These are phyloP conservation scores for Girardinus metallicus DNA, from an alignment of 2,797 vertebrate genomes.

Conservation along the genomic window DNA sequence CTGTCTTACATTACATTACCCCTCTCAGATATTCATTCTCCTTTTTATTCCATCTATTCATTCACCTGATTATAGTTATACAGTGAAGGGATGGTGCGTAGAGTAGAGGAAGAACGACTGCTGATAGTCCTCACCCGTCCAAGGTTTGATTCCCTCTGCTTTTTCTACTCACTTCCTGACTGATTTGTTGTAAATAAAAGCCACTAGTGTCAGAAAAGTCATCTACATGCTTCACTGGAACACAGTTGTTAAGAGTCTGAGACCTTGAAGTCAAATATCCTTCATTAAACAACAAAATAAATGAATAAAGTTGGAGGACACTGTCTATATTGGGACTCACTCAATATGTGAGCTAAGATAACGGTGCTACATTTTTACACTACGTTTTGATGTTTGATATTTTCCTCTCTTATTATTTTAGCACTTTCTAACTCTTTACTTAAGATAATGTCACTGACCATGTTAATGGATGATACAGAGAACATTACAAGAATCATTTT, in stretches of 20 bases:
- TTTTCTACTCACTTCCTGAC: too few species aligned
- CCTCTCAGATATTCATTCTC: not conserved
- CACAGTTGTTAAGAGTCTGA: not conserved
- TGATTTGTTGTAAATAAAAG: too few species aligned
- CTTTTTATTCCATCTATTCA: not conserved
- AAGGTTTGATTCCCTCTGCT: too few species aligned
- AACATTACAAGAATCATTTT: too few species aligned
- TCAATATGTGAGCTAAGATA: not conserved
- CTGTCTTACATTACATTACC: not conserved
- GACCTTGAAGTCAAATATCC: not conserved
- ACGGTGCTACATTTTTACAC: not conserved
- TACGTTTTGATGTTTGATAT: too few species aligned
- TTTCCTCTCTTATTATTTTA: too few species aligned
- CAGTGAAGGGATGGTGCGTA: not conserved
- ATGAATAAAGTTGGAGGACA: not conserved
- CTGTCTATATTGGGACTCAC: not conserved
- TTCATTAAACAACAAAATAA: not conserved
- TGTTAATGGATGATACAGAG: too few species aligned
- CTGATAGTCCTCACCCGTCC: too few species aligned
- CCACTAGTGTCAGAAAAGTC: too few species aligned
- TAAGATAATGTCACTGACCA: too few species aligned
- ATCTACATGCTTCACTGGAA: not conserved
- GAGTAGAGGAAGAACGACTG: not conserved
- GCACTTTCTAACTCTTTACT: too few species aligned
- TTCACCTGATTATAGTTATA: not conserved